These are phyloP conservation scores for Rhodinocichla rosea DNA, from an alignment of 2,113 vertebrate genomes.

Conservation along the genomic window DNA sequence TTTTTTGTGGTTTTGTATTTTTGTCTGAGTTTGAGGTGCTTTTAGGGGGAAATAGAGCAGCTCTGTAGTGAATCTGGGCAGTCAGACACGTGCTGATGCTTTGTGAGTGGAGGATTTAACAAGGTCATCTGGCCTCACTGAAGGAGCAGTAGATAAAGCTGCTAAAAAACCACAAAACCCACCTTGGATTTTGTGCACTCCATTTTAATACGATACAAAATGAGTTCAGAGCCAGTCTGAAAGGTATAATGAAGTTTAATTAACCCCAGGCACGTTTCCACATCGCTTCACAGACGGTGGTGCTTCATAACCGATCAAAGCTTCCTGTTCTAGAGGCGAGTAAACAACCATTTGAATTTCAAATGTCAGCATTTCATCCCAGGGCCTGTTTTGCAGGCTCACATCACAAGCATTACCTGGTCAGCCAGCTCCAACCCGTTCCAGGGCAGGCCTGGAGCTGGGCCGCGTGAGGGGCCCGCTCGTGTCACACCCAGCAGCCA, in stretches of 20 bases:
- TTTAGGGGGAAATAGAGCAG: neutral
- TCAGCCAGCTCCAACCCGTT: neutral
- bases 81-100: neutral
- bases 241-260: neutral
- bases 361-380: neutral
- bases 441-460: neutral
- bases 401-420: neutral
- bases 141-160: neutral
- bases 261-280: neutral
- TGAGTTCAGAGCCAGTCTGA: neutral
- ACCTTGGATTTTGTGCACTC: neutral
- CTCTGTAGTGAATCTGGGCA: neutral
- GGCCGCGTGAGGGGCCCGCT: neutral
- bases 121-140: neutral
- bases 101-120: neutral
- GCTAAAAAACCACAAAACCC: neutral
- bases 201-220: neutral
- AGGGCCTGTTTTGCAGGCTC: neutral
- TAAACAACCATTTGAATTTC: neutral
- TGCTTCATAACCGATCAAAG: neutral
- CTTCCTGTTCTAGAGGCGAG: neutral
- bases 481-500: fast-evolving
- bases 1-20: neutral
- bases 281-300: neutral
- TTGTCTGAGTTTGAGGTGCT: neutral